Base-by-base conservation (phyloP, 2,888 invertebrate species). In the Listrodromus nycthemerus region DNA sequence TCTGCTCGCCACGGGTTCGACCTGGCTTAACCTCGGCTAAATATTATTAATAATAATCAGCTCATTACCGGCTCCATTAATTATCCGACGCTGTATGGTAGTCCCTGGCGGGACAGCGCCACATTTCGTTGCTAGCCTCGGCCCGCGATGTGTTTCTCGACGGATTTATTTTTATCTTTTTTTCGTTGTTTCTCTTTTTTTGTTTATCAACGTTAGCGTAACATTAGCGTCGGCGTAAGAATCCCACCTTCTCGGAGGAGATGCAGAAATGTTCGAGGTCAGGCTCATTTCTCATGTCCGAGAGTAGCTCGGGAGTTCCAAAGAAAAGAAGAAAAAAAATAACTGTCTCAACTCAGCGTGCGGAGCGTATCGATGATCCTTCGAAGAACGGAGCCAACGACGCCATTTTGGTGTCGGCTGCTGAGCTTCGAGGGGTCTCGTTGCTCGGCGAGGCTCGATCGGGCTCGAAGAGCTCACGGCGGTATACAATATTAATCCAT, bases 31-130 rank as follows among this genome's bases (percentile, higher is more conserved):
- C 92, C 92, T 86, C 90, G 88, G 85, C 92, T 92, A 92, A 92
- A 92, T 92, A 92, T 92, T 92, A 92, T 92, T 92, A 92, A 92
- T 92, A 92, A 92, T 92, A 92, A 92, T 92, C 92, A 91, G 91
- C 92, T 92, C 92, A 92, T 92, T 92, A 92, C 92, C 87, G 88
- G 91, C 90, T 91, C 90, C 91, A 92, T 92, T 92, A 92, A 92
- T 92, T 92, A 92, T 67, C 91, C 87, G 86, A 80, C 86, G 73
- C 58, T 67, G 73, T 67, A 48, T 52, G 71, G 83, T 83, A 83
- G 80, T 80, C 73, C 10, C 70, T 37, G 3, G 33, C 63, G 16
- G 61, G 65, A 69, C 73, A 74, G 65, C 13, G 19, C 33, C 8
- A 48, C 24, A 52, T 65, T 69, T 58, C 55, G 30, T 77, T 77